phyloP scores from a whole-genome alignment of 2,888 invertebrate species.

The Notocelia uddmanniana region DNA sequence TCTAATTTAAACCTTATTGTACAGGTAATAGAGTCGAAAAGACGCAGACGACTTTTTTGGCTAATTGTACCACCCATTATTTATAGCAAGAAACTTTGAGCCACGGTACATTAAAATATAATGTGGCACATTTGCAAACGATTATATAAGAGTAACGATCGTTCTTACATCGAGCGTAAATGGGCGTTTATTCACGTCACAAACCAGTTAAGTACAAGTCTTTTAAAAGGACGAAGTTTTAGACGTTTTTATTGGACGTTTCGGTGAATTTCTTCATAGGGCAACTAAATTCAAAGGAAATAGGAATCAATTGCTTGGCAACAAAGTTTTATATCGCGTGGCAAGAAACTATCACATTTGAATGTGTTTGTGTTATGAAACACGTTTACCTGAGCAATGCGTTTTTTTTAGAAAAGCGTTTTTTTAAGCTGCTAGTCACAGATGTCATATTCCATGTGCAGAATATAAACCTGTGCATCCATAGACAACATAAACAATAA shows the following conservation, averaged over 20 bases:
- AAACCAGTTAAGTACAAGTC: conserved; percentile 80
- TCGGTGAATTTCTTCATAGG: conserved; percentile 63
- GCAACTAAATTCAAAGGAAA: conserved; percentile 64
- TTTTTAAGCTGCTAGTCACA: conserved; percentile 50
- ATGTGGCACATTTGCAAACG: conserved; percentile 38
- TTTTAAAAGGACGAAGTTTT: conserved; percentile 84
- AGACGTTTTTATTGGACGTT: conserved; percentile 74
- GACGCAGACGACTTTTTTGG: no score
- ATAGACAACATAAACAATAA: conserved; percentile 53
- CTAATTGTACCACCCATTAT: conserved; percentile 59
- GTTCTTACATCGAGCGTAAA: conserved; percentile 58
- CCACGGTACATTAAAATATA: conserved; percentile 38
- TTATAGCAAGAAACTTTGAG: conserved; percentile 52
- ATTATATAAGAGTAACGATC: conserved; percentile 43
- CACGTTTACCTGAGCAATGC: conserved; percentile 56
- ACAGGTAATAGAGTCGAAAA: no score
- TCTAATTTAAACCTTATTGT: no score
- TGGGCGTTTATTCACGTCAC: conserved; percentile 62
- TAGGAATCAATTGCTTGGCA: conserved; percentile 56
- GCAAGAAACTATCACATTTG: conserved; percentile 82
- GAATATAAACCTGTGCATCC: conserved; percentile 62
- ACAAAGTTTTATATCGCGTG: conserved; percentile 64
- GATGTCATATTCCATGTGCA: conserved; percentile 58
- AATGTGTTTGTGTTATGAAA: conserved; percentile 57
- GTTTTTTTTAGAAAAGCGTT: conserved; percentile 47